Evolutionary conservation across 2,888 invertebrate species (phyloP).

Genomic region (Pollenia amentaria): DNA sequence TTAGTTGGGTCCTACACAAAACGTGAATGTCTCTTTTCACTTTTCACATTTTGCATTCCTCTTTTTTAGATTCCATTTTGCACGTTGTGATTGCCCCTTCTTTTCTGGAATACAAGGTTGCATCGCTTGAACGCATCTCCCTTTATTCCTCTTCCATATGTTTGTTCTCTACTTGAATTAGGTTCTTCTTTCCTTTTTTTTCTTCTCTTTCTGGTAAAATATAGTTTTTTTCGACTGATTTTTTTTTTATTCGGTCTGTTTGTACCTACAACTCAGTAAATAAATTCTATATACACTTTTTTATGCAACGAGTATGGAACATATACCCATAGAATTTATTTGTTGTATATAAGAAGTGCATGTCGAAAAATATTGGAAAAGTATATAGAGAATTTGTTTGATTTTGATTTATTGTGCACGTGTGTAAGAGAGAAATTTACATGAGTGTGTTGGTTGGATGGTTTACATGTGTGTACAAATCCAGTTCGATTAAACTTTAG

Average conservation of each 20-base stretch:
- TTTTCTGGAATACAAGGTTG: constrained; percentile 43
- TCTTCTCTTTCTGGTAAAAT: background rate
- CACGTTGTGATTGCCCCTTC: constrained; percentile 29
- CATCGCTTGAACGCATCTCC: constrained; percentile 66
- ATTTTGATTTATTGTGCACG: constrained; percentile 38
- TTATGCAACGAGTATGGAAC: background rate
- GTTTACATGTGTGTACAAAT: constrained; percentile 28
- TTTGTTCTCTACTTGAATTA: constrained; percentile 51
- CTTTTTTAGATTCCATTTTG: constrained; percentile 12
- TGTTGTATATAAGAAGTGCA: constrained; percentile 41
- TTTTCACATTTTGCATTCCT: constrained; percentile 33
- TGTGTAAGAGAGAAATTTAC: constrained; percentile 26
- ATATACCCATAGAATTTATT: constrained; percentile 22
- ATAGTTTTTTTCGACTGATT: background rate
- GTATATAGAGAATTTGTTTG: background rate
- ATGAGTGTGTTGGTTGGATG: constrained; percentile 34
- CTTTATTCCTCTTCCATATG: constrained; percentile 50
- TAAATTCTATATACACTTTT: background rate
- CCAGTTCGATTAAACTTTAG: constrained; percentile 42
- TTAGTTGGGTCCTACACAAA: constrained; percentile 7
- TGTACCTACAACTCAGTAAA: constrained; percentile 28
- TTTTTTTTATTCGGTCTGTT: background rate
- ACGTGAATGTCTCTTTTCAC: constrained; percentile 39
- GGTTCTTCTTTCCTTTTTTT: constrained; percentile 30
- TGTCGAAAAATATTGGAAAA: constrained; percentile 13